Evolutionary conservation across 2,113 vertebrate species (phyloP).

Genomic region (Terrapene triunguis): DNA sequence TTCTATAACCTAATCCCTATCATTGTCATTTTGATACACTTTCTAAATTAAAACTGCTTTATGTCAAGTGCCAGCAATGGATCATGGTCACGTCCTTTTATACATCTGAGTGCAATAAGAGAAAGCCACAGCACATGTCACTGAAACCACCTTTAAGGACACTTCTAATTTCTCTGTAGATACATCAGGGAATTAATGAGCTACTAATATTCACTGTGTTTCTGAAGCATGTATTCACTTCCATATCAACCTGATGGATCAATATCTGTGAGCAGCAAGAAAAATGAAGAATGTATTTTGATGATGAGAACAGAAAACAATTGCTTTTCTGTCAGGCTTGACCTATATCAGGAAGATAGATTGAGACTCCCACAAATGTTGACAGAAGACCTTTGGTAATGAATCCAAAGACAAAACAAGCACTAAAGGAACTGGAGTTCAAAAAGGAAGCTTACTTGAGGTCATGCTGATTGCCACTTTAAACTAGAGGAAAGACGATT

Average conservation of each 20-base stretch:
- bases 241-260: background rate
- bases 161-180: background rate
- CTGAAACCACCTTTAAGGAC: background rate
- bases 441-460: slow-evolving; percentile 8
- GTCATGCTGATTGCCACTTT: background rate
- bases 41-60: background rate
- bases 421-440: slow-evolving; percentile 5
- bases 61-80: background rate
- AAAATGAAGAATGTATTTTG: slow-evolving; percentile 15
- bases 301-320: slow-evolving; percentile 39
- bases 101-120: background rate
- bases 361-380: slow-evolving; percentile 32
- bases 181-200: background rate
- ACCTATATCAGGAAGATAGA: slow-evolving; percentile 29
- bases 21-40: background rate
- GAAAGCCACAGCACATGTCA: background rate
- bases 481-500: background rate
- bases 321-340: slow-evolving; percentile 14
- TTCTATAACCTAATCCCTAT: background rate
- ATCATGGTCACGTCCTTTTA: background rate
- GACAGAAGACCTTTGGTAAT: slow-evolving; percentile 7
- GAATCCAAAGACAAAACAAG: slow-evolving; percentile 40
- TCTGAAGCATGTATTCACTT: background rate
- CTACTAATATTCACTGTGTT: background rate
- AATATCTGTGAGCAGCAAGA: slow-evolving; percentile 21